A percentile compares a stretch with the other conserved stretches of the same genome.
phyloP scores from a whole-genome alignment of 2,113 vertebrate genomes.

The Vireo altiloquus region DNA sequence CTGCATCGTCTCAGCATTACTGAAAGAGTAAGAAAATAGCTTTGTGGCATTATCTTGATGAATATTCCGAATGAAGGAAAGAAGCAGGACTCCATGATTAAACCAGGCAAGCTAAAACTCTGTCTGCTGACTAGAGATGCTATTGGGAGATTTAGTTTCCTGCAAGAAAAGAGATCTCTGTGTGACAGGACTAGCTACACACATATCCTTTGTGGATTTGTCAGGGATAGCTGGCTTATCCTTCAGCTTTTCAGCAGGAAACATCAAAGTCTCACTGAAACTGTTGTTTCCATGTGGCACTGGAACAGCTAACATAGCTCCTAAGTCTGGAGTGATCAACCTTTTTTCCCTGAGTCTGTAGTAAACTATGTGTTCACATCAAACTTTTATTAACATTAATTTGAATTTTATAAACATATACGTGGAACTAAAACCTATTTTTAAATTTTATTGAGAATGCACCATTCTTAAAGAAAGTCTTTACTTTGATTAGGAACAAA shows the following conservation, averaged over 20 bases:
- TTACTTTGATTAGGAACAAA: not conserved
- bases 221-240: not conserved
- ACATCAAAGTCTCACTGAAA: not conserved
- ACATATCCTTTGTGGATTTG: not conserved
- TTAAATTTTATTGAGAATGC: not conserved
- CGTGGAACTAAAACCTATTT: not conserved
- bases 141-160: not conserved
- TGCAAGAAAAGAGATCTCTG: not conserved
- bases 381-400: not conserved
- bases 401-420: not conserved
- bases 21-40: not conserved
- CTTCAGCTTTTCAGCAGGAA: not conserved
- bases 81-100: not conserved
- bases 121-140: not conserved
- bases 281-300: not conserved
- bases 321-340: not conserved
- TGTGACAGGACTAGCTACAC: not conserved
- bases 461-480: not conserved
- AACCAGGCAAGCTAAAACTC: not conserved
- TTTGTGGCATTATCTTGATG: not conserved
- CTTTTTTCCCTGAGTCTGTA: not conserved
- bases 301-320: not conserved
- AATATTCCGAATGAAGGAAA: not conserved
- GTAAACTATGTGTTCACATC: not conserved
- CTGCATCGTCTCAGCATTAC: not conserved